Evolutionary conservation across 2,888 invertebrate genomes (phyloP).

Genomic region (Leptinotarsa juncta): DNA sequence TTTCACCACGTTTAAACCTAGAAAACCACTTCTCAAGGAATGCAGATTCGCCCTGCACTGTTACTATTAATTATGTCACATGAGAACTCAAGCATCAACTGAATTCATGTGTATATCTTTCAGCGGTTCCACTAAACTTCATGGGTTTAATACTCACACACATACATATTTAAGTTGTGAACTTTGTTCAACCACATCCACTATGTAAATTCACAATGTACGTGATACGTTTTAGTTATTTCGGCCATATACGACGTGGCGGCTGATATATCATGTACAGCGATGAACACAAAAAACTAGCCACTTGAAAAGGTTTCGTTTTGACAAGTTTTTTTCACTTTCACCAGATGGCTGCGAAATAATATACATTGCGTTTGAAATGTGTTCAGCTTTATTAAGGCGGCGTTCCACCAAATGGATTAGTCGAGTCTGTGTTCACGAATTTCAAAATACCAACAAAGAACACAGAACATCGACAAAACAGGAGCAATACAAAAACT

Average conservation of each 20-base stretch:
- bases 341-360: neutral
- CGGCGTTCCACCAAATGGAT: too few species aligned
- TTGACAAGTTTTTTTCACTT: slow-evolving; percentile 6
- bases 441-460: too few species aligned
- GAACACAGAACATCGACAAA: too few species aligned
- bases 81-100: neutral
- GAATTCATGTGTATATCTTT: neutral
- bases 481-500: too few species aligned
- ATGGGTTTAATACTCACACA: slow-evolving; percentile 12
- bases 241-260: slow-evolving; percentile 14
- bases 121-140: slow-evolving; percentile 3
- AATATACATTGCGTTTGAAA: neutral
- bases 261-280: neutral
- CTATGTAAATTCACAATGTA: slow-evolving; percentile 17
- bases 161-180: slow-evolving; percentile 19
- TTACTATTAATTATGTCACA: neutral
- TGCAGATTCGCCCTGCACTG: too few species aligned
- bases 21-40: too few species aligned
- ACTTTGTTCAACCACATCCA: slow-evolving; percentile 19
- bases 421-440: too few species aligned
- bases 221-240: slow-evolving; percentile 17
- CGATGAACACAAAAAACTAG: neutral
- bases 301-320: slow-evolving; percentile 13
- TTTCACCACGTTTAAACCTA: too few species aligned
- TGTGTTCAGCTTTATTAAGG: too few species aligned